Percentiles rank a stretch among this genome's conserved stretches.
Evolutionary conservation across 2,113 vertebrate species (phyloP).

Genomic region (Leptodactylus fuscus): DNA sequence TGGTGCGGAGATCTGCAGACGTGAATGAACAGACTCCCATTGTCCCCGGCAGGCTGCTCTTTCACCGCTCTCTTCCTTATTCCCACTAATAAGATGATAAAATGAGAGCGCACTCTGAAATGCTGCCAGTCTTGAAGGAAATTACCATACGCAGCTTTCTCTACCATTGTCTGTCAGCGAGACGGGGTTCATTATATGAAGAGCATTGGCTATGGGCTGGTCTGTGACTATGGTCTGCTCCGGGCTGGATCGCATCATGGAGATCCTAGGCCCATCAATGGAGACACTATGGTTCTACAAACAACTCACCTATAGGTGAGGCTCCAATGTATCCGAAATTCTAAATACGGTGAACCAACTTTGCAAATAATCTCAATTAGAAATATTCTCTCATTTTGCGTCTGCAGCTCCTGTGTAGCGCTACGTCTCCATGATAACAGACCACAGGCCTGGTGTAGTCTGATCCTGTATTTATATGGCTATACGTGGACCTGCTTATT

Average conservation of each 20-base stretch:
- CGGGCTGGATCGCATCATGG: too few species aligned
- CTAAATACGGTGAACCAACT: too few species aligned
- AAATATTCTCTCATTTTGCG: too few species aligned
- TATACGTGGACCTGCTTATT: too few species aligned
- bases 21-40: not conserved
- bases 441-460: too few species aligned
- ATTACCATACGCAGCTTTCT: constrained; percentile 20
- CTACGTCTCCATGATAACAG: too few species aligned
- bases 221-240: not conserved
- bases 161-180: constrained; percentile 1
- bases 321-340: too few species aligned
- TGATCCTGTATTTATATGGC: too few species aligned
- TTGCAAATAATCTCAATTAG: too few species aligned
- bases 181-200: constrained; percentile 18
- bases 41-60: not conserved
- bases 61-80: constrained; percentile 8
- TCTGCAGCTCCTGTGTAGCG: too few species aligned
- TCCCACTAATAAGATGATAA: constrained; percentile 28
- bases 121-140: constrained; percentile 32
- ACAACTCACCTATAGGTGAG: too few species aligned
- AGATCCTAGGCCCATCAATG: too few species aligned
- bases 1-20: constrained; percentile 14
- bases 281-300: not conserved
- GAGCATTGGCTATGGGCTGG: not conserved
- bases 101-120: constrained; percentile 13